These are phyloP conservation scores for Conus betulinus DNA, from an alignment of 1,140 invertebrate species.

Conservation along the genomic window DNA sequence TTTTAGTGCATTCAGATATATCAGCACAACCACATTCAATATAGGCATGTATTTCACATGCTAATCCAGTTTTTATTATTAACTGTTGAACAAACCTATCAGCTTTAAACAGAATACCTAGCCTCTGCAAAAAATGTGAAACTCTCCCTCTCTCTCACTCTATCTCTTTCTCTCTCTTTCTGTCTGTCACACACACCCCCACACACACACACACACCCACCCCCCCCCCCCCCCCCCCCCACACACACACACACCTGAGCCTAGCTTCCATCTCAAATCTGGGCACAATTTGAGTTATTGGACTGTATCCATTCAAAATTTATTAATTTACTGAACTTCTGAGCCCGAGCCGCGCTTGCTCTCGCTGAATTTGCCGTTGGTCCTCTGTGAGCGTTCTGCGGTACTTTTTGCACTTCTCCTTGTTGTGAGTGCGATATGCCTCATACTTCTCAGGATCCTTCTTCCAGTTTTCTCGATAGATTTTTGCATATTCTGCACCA, in stretches of 20 bases:
- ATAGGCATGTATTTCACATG: not conserved
- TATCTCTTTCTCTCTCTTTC: not conserved
- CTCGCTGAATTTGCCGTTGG: too few relatives aligned
- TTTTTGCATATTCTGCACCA: too few relatives aligned
- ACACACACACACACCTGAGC: not conserved
- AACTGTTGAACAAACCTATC: not conserved
- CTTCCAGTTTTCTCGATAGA: too few relatives aligned
- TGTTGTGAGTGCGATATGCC: too few relatives aligned
- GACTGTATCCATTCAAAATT: not conserved
- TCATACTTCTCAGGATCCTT: too few relatives aligned
- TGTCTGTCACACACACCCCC: too few relatives aligned
- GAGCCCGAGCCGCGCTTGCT: not conserved
- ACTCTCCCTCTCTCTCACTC: not conserved
- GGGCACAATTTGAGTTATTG: too few relatives aligned
- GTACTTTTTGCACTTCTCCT: too few relatives aligned
- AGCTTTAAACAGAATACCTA: not conserved
- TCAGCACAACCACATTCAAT: not conserved
- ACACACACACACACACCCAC: too few relatives aligned
- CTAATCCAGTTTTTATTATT: not conserved
- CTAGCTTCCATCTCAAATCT: not conserved
- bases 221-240: too few relatives aligned
- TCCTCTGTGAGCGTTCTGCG: too few relatives aligned
- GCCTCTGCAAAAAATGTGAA: too few relatives aligned
- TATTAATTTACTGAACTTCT: conserved; percentile 2
- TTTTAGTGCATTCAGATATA: not conserved